phyloP scores from a whole-genome alignment of 2,888 invertebrate genomes.

The Adineta ricciae region DNA sequence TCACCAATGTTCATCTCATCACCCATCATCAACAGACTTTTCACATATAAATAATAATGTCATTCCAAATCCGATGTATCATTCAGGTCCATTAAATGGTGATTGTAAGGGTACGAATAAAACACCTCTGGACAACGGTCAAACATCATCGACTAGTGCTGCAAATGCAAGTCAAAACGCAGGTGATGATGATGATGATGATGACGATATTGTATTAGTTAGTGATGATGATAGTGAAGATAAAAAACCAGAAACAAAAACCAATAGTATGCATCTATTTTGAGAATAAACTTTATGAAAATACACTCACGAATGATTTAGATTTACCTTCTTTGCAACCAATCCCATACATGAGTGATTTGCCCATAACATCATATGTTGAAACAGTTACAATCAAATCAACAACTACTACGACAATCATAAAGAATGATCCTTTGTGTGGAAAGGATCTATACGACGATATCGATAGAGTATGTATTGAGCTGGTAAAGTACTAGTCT shows the following conservation, averaged over 20 bases:
- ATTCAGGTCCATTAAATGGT: neutral
- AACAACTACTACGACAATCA: neutral
- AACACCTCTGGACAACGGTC: neutral
- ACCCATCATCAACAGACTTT: neutral
- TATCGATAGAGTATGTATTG: neutral
- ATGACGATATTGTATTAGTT: constrained; percentile 1
- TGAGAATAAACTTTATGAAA: neutral
- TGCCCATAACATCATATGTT: neutral
- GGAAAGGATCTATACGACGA: neutral
- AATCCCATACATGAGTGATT: neutral
- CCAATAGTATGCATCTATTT: neutral
- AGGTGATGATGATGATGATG: neutral
- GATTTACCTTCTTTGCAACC: neutral
- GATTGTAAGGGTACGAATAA: neutral
- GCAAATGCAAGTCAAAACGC: neutral
- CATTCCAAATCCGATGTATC: neutral
- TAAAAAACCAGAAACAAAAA: neutral
- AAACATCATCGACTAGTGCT: neutral
- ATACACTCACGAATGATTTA: neutral
- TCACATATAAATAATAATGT: neutral
- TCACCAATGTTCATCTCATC: neutral
- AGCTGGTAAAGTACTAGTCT: too few relatives aligned
- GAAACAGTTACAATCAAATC: neutral
- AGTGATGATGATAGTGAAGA: neutral
- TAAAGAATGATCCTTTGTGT: neutral